A percentile compares a stretch with the other conserved stretches of the same genome.
These are phyloP conservation scores for Sarcophaga bullata DNA, from an alignment of 1,140 invertebrate genomes.

Conservation along the genomic window DNA sequence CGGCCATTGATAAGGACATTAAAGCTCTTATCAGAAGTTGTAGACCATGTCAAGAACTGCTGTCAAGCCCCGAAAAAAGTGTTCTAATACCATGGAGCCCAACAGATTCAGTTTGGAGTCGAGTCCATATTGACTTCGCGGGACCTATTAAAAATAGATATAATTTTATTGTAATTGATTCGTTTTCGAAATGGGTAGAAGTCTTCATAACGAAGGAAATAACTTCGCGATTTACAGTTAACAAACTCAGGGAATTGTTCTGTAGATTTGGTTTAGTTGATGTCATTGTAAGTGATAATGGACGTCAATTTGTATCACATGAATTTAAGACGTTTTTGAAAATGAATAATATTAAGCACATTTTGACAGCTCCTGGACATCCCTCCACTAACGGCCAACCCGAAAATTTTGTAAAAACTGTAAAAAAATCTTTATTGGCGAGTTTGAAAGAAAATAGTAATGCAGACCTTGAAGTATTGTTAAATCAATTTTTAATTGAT, in stretches of 20 bases:
- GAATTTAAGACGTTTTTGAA: background rate
- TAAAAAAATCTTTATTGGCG: conserved; percentile 40
- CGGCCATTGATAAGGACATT: conserved; percentile 30
- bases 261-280: conserved; percentile 27
- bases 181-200: conserved; percentile 16
- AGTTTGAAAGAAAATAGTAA: background rate
- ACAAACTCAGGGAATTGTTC: conserved; percentile 12
- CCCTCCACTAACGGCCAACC: background rate
- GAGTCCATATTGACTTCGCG: conserved; percentile 36
- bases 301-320: conserved; percentile 17
- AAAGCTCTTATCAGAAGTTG: too few relatives aligned
- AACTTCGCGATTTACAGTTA: conserved; percentile 9
- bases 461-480: background rate
- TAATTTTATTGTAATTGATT: conserved; percentile 24
- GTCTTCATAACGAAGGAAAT: conserved; percentile 26
- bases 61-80: conserved; percentile 37
- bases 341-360: background rate
- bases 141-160: conserved; percentile 25
- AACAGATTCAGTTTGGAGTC: conserved; percentile 24
- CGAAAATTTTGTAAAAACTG: conserved; percentile 29
- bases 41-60: too few relatives aligned
- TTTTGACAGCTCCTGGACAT: background rate
- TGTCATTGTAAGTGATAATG: conserved; percentile 38
- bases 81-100: conserved; percentile 37
- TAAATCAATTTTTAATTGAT: conserved; percentile 37